These are phyloP conservation scores for Dissostichus mawsoni DNA, from an alignment of 2,113 vertebrate genomes.

Conservation along the genomic window DNA sequence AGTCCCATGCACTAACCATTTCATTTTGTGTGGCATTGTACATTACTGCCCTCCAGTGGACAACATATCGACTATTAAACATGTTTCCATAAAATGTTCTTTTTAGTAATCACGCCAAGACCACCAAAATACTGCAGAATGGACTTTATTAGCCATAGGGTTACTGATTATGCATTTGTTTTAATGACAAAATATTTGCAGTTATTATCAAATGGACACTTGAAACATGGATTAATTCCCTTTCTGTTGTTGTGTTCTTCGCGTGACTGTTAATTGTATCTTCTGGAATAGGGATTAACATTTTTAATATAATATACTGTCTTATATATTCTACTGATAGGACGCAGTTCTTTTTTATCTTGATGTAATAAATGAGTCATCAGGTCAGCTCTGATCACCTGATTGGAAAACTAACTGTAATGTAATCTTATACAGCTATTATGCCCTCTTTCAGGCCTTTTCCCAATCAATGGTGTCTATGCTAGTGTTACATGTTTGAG, in stretches of 20 bases:
- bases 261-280: conserved; percentile 73
- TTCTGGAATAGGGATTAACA: conserved; percentile 50
- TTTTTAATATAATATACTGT: conserved; percentile 65
- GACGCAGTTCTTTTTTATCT: conserved; percentile 67
- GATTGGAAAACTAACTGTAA: conserved; percentile 48
- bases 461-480: conserved; percentile 50
- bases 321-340: conserved; percentile 65
- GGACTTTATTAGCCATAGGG: conserved; percentile 51
- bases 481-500: conserved; percentile 65
- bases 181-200: conserved; percentile 54
- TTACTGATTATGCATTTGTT: conserved; percentile 72
- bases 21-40: conserved; percentile 12
- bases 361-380: conserved; percentile 55
- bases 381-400: conserved; percentile 43
- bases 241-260: conserved; percentile 50
- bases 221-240: conserved; percentile 56
- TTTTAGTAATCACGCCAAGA: conserved; percentile 31
- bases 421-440: conserved; percentile 45
- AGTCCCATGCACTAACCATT: background rate
- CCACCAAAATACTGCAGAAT: conserved; percentile 29
- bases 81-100: conserved; percentile 7
- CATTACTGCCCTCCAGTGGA: conserved; percentile 72
- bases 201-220: conserved; percentile 64
- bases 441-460: conserved; percentile 63
- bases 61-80: conserved; percentile 21